These are phyloP conservation scores for Agrochola circellaris DNA, from an alignment of 2,888 invertebrate species.

Conservation along the genomic window DNA sequence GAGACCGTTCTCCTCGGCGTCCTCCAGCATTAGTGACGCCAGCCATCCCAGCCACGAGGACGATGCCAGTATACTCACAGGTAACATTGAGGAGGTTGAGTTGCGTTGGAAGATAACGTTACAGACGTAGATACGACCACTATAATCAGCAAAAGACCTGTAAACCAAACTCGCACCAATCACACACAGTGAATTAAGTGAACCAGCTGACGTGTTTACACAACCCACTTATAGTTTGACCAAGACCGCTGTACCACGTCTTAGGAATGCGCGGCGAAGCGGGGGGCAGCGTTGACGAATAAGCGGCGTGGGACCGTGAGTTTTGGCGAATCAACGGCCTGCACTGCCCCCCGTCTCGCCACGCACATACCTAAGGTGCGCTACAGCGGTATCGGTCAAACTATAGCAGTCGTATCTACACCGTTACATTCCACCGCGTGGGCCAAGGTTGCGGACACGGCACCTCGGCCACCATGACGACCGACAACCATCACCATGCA, in stretches of 20 bases:
- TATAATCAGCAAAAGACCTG: background rate
- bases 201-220: background rate
- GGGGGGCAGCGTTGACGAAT: no score
- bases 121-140: constrained; percentile 38
- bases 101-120: constrained; percentile 47
- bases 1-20: constrained; percentile 96
- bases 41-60: constrained; percentile 93
- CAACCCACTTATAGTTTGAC: no score
- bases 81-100: constrained; percentile 85
- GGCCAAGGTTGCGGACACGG: constrained; percentile 58
- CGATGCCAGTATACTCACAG: constrained; percentile 97
- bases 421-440: constrained; percentile 53
- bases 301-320: no score
- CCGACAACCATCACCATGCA: constrained; percentile 90
- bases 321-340: no score
- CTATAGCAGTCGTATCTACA: constrained; percentile 47
- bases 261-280: no score
- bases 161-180: background rate
- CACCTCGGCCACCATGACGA: constrained; percentile 77
- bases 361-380: no score
- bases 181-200: background rate
- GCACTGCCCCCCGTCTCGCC: no score
- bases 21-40: constrained; percentile 95
- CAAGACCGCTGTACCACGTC: no score
- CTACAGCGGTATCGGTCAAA: no score